Percentiles rank a stretch among this genome's conserved stretches.
Conservation (phyloP, 1,140 invertebrate genomes). For the Zeugodacus cucurbitae region DNA sequence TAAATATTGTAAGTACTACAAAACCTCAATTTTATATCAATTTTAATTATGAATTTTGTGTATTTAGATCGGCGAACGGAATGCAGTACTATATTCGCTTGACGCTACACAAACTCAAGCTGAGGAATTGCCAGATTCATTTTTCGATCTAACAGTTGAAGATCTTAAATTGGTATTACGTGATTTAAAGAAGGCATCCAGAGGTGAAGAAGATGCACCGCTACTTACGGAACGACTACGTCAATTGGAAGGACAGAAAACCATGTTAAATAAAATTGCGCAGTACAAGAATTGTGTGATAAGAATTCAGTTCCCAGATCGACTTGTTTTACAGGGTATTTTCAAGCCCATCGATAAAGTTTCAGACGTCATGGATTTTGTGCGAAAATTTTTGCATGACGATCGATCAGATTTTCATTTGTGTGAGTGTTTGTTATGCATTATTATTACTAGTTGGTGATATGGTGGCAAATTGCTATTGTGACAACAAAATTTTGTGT, state of each 20-base stretch:
- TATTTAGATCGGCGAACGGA: constrained; percentile 73
- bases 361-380: constrained; percentile 75
- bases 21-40: neutral
- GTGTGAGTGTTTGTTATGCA: constrained; percentile 71
- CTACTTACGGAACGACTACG: constrained; percentile 74
- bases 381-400: constrained; percentile 74
- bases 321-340: constrained; percentile 81
- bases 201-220: constrained; percentile 74
- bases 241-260: constrained; percentile 72
- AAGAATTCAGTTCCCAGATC: constrained; percentile 83
- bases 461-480: too few species aligned
- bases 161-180: constrained; percentile 79
- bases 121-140: constrained; percentile 82
- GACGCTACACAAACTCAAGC: constrained; percentile 69
- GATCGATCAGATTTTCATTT: constrained; percentile 75
- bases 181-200: constrained; percentile 74
- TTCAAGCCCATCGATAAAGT: constrained; percentile 80
- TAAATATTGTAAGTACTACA: constrained; percentile 50
- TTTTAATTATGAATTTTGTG: neutral
- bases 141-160: constrained; percentile 83
- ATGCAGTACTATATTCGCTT: constrained; percentile 77
- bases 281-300: constrained; percentile 80
- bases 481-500: too few species aligned
- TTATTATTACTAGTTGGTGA: too few species aligned
- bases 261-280: constrained; percentile 70